These are phyloP conservation scores for Halcyon malimbica DNA, from an alignment of 2,113 vertebrate genomes.

Conservation along the genomic window DNA sequence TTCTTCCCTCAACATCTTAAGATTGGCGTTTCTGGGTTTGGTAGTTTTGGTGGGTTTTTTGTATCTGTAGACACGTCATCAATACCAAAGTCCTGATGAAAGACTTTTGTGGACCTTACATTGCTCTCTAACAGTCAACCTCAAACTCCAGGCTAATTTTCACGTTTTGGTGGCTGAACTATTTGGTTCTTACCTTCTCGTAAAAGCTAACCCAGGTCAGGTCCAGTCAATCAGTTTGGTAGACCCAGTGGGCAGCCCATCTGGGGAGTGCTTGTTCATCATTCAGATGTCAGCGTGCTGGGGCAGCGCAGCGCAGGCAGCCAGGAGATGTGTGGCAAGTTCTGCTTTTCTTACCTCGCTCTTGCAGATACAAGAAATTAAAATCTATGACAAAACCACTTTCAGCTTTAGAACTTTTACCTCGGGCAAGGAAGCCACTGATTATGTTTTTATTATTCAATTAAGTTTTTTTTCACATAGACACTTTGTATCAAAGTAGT, in stretches of 20 bases:
- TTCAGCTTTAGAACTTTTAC: background rate
- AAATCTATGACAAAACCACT: background rate
- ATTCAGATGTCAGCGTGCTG: fast-evolving
- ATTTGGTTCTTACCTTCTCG: background rate
- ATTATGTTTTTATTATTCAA: background rate
- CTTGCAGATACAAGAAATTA: background rate
- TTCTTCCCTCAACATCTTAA: background rate
- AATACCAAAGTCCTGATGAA: background rate
- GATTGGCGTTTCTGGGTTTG: background rate
- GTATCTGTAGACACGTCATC: background rate
- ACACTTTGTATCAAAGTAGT: background rate
- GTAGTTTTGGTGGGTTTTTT: background rate
- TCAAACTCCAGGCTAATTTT: background rate
- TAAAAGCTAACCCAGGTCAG: background rate
- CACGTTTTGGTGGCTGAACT: no score
- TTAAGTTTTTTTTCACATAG: background rate
- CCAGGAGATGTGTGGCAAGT: fast-evolving
- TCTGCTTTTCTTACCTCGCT: fast-evolving
- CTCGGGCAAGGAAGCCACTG: background rate
- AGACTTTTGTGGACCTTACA: background rate
- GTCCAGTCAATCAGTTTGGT: background rate
- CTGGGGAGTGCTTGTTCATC: background rate
- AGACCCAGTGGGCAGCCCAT: fast-evolving
- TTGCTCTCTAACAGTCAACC: background rate
- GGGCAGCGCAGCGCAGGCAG: background rate